These are phyloP conservation scores for Aegithalos caudatus DNA, from an alignment of 2,113 vertebrate genomes.

Conservation along the genomic window DNA sequence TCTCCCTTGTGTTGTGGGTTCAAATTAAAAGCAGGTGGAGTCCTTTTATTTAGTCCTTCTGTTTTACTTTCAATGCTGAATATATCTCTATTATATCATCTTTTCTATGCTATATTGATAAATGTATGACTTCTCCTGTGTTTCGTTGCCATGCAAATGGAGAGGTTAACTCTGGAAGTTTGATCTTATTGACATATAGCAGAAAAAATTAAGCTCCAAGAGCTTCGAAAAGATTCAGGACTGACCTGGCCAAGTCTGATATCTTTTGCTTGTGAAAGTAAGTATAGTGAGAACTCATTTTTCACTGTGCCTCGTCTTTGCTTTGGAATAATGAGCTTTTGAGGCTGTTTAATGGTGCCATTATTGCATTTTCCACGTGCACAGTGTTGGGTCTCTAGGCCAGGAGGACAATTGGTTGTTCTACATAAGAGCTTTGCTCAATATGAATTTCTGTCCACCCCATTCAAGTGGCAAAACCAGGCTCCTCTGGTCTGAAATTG, in stretches of 20 bases:
- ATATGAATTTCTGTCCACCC: neutral
- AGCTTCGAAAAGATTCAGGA: neutral
- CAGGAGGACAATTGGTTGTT: neutral
- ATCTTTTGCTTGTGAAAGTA: neutral
- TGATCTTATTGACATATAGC: neutral
- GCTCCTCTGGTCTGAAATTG: neutral
- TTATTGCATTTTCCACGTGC: neutral
- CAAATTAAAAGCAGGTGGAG: neutral
- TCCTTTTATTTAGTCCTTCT: conserved; percentile 34
- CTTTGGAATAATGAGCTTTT: neutral
- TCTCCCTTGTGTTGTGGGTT: neutral
- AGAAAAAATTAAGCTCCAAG: neutral
- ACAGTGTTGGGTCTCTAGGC: neutral
- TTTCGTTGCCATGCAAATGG: neutral
- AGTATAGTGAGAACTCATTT: neutral
- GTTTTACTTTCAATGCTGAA: neutral
- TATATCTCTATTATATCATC: neutral
- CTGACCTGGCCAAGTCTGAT: neutral
- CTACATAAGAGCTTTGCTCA: neutral
- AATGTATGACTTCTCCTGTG: neutral
- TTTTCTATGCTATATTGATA: neutral
- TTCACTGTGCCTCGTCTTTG: neutral
- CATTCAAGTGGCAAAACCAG: neutral
- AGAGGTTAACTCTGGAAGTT: neutral
- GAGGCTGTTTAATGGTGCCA: neutral